Conservation (phyloP, 2,888 invertebrate genomes). For the Callinectes sapidus region DNA sequence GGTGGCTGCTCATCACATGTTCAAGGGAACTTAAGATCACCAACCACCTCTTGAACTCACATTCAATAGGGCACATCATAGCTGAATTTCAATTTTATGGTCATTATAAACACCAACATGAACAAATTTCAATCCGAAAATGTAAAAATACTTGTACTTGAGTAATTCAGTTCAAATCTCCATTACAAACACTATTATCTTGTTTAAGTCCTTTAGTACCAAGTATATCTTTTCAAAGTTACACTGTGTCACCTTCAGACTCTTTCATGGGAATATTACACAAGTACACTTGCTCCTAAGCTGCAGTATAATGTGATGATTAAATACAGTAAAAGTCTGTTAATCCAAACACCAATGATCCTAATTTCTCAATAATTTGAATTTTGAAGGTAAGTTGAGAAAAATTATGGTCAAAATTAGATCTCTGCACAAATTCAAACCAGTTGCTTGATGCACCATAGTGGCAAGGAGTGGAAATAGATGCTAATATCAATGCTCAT, state of each 20-base stretch:
- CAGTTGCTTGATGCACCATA: too few species aligned
- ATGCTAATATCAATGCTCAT: too few species aligned
- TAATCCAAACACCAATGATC: too few species aligned
- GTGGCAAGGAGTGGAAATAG: too few species aligned
- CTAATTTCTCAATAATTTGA: too few species aligned
- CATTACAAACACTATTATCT: background rate
- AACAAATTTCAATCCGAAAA: slow-evolving; percentile 16
- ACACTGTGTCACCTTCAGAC: background rate
- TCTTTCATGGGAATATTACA: background rate
- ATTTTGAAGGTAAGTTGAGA: too few species aligned
- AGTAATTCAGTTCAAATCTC: background rate
- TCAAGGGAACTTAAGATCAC: background rate
- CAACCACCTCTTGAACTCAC: background rate
- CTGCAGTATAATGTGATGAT: background rate
- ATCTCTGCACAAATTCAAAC: too few species aligned
- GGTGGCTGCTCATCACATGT: slow-evolving; percentile 2
- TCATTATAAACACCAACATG: background rate
- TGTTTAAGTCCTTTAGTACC: background rate
- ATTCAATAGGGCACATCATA: background rate
- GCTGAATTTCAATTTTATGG: background rate
- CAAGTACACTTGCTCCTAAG: background rate
- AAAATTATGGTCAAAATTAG: too few species aligned
- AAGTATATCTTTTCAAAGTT: background rate
- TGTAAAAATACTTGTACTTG: slow-evolving; percentile 6
- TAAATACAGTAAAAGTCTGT: too few species aligned